Evolutionary conservation across 2,888 invertebrate genomes (phyloP).

Genomic region (Merodon equestris): DNA sequence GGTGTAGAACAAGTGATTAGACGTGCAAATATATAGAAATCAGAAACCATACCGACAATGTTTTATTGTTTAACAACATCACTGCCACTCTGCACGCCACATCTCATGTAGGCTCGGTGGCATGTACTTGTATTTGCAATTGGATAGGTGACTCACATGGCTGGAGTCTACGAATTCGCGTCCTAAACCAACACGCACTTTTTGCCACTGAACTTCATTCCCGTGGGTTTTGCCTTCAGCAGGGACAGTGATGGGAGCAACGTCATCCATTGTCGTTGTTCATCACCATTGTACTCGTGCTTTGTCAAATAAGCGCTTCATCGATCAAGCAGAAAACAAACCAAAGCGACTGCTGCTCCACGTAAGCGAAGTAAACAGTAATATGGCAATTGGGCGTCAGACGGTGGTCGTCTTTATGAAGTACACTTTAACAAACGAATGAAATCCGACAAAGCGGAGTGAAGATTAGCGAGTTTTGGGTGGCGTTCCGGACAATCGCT

Average conservation of each 20-base stretch:
- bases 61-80: constrained; percentile 14
- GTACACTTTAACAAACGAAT: constrained; percentile 44
- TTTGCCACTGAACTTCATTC: constrained; percentile 18
- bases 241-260: not conserved
- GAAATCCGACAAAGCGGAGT: constrained; percentile 15
- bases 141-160: constrained; percentile 30
- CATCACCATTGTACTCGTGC: no score
- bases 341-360: not conserved
- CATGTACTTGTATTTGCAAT: constrained; percentile 7
- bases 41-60: constrained; percentile 2
- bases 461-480: no score
- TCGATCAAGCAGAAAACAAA: constrained; percentile 31
- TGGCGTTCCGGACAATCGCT: constrained; percentile 1
- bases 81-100: not conserved
- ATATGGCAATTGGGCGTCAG: constrained; percentile 59
- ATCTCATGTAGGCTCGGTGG: not conserved
- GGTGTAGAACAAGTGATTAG: constrained; percentile 7
- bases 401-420: constrained; percentile 15
- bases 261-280: no score
- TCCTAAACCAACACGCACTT: constrained; percentile 8
- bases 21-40: constrained; percentile 22
- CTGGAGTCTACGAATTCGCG: not conserved
- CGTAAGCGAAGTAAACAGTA: constrained; percentile 38
- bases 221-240: constrained; percentile 11
- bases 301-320: constrained; percentile 1